Evolutionary conservation across 2,113 vertebrate species (phyloP).

Genomic region (Gallinago paraguaiae): DNA sequence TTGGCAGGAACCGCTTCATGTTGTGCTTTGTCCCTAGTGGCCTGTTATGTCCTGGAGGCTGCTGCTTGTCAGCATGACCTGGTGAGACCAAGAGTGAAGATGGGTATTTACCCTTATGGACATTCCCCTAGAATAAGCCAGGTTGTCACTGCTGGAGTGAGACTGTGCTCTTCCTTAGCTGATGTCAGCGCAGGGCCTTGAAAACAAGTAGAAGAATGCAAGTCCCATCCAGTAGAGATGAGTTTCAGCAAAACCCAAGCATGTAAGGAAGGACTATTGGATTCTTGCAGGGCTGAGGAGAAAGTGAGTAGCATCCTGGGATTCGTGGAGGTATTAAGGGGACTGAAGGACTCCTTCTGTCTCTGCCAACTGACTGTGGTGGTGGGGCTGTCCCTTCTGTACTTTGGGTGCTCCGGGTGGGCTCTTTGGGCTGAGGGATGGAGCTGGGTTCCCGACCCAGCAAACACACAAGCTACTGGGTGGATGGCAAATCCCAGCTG

Average conservation of each 20-base stretch:
- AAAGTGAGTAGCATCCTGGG: rapidly evolving
- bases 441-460: not conserved
- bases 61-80: not conserved
- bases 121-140: not conserved
- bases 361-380: not conserved
- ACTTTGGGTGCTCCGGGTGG: not conserved
- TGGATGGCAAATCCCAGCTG: not conserved
- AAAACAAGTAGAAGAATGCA: not conserved
- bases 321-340: not conserved
- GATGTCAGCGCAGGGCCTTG: not conserved
- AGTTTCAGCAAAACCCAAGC: not conserved
- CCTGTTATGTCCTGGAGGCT: not conserved
- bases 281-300: not conserved
- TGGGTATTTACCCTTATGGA: not conserved
- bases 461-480: not conserved
- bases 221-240: not conserved
- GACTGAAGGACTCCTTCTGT: not conserved
- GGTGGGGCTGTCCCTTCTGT: not conserved
- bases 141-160: not conserved
- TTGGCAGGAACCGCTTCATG: not conserved
- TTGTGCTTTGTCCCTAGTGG: not conserved
- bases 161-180: not conserved
- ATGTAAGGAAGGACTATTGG: rapidly evolving
- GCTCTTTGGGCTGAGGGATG: not conserved
- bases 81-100: not conserved